Percentiles rank a stretch among this genome's conserved stretches.
These are phyloP conservation scores for Steinernema feltiae DNA, from an alignment of 1,140 invertebrate species.

Conservation along the genomic window DNA sequence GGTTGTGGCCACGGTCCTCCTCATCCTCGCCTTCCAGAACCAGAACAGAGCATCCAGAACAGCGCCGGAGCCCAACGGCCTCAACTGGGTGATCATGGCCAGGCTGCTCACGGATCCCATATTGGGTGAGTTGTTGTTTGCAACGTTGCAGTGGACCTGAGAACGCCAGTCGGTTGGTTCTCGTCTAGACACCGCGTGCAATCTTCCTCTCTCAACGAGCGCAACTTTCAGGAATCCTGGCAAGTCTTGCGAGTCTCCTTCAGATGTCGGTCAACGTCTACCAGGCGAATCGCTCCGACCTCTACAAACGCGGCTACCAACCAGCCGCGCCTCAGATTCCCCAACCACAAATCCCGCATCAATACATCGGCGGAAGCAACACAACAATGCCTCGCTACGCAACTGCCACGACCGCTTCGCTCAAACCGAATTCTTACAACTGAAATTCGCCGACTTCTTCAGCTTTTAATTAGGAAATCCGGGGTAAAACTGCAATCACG, in stretches of 20 bases:
- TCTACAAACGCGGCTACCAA: conserved; percentile 34
- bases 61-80: background rate
- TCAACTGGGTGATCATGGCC: background rate
- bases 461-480: background rate
- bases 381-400: background rate
- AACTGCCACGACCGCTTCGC: background rate
- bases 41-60: too few species aligned
- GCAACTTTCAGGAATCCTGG: conserved; percentile 23
- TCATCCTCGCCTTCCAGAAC: conserved; percentile 11
- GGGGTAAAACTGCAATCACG: background rate
- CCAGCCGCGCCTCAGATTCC: conserved; percentile 29
- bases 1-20: conserved; percentile 25
- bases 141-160: background rate
- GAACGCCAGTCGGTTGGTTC: conserved; percentile 17
- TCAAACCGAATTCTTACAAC: background rate
- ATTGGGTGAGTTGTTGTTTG: conserved; percentile 23
- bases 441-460: background rate
- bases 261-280: conserved; percentile 21
- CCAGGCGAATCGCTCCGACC: background rate
- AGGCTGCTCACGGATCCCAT: conserved; percentile 26
- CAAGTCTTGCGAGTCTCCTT: conserved; percentile 22
- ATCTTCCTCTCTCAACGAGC: conserved; percentile 16
- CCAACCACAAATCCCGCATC: conserved; percentile 24
- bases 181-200: too few species aligned
- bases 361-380: background rate